Percentiles rank a stretch among this genome's conserved stretches.
These are phyloP conservation scores for Protaetia brevitarsis DNA, from an alignment of 1,140 invertebrate species.

Conservation along the genomic window DNA sequence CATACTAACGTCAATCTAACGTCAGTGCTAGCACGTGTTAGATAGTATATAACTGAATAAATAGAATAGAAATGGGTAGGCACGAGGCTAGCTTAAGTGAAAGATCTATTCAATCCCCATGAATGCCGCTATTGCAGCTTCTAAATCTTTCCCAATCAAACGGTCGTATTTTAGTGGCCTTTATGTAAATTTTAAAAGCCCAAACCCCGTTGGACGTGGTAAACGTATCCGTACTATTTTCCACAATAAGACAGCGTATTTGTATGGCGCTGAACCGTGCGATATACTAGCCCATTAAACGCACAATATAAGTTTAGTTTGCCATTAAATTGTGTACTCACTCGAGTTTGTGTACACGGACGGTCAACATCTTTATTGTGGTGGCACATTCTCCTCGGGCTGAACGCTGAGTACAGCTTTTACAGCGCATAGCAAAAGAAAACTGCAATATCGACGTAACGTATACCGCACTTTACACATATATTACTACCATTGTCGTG, in stretches of 20 bases:
- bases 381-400: neutral
- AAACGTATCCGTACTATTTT: conserved; percentile 7
- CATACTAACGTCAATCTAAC: no score
- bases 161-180: neutral
- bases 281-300: conserved; percentile 14
- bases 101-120: neutral
- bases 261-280: neutral
- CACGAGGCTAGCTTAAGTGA: neutral
- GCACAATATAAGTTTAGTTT: conserved; percentile 17
- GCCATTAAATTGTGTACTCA: conserved; percentile 15
- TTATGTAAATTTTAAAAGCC: neutral
- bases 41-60: conserved; percentile 10
- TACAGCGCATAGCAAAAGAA: conserved; percentile 8
- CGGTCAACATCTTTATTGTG: conserved; percentile 10
- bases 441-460: conserved; percentile 14
- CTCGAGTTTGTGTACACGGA: neutral
- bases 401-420: neutral
- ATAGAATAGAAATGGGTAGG: neutral
- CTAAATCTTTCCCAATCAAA: neutral
- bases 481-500: conserved; percentile 16
- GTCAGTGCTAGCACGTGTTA: no score
- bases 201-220: neutral
- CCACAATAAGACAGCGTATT: conserved; percentile 9
- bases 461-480: conserved; percentile 3
- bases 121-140: neutral